phyloP scores from a whole-genome alignment of 1,140 invertebrate species.

The Lepidurus packardi region DNA sequence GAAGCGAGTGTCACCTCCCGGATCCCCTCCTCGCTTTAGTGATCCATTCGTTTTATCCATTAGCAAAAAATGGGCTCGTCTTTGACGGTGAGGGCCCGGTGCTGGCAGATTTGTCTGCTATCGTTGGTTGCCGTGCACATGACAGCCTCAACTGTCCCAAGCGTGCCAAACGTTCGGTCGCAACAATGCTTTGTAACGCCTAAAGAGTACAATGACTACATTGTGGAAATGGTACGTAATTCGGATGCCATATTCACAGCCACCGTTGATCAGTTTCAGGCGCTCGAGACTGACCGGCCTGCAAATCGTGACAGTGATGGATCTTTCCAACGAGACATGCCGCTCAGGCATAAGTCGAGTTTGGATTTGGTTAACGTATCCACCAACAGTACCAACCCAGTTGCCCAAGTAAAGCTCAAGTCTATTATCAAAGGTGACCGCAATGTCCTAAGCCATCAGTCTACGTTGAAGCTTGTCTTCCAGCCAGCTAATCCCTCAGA shows the following conservation, averaged over 20 bases:
- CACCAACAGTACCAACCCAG: not conserved
- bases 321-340: conserved; percentile 18
- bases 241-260: not conserved
- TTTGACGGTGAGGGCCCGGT: not conserved
- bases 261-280: not conserved
- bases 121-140: not conserved
- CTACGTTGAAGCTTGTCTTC: conserved; percentile 12
- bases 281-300: not conserved
- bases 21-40: not conserved
- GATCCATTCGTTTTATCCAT: not conserved
- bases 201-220: conserved; percentile 16
- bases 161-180: not conserved
- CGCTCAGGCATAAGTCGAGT: not conserved
- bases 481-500: not conserved
- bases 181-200: conserved; percentile 1
- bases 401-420: conserved; percentile 1
- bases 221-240: not conserved
- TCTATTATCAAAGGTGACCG: conserved; percentile 18
- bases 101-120: not conserved
- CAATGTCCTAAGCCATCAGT: conserved; percentile 8
- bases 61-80: conserved; percentile 8
- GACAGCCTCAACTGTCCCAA: not conserved
- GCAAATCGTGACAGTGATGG: not conserved
- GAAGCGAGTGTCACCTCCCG: not conserved
- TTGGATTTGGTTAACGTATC: not conserved